A percentile compares a stretch with the other conserved stretches of the same genome.
phyloP scores from a whole-genome alignment of 2,113 vertebrate species.

The Malurus alboscapulatus region DNA sequence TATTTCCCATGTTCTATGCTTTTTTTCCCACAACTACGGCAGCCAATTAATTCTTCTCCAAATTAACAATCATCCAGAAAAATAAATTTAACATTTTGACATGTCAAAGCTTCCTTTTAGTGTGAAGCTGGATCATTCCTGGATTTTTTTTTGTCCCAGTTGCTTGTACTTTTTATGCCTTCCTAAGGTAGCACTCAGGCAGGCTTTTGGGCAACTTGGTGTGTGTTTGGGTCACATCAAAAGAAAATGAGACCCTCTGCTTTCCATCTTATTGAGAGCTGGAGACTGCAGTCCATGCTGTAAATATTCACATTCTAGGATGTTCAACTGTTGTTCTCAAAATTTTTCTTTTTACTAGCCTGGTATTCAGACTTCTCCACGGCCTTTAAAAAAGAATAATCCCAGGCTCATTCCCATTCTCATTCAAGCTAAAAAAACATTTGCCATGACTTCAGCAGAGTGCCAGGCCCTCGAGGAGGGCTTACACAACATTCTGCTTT shows the following conservation, averaged over 20 bases:
- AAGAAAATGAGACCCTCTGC: background rate
- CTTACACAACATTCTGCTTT: conserved; percentile 2
- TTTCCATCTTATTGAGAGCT: background rate
- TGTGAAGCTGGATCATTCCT: background rate
- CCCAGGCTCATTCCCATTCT: background rate
- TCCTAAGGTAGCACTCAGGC: background rate
- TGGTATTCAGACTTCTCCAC: background rate
- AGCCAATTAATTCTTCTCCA: conserved; percentile 1
- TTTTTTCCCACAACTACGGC: background rate
- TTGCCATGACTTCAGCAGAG: background rate
- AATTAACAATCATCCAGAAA: background rate
- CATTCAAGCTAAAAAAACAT: background rate
- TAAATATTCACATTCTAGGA: background rate
- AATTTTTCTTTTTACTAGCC: background rate
- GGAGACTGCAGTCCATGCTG: background rate
- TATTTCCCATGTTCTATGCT: background rate
- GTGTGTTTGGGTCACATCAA: background rate
- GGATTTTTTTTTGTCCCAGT: background rate
- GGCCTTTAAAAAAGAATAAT: background rate
- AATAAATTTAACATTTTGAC: background rate
- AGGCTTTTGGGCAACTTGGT: background rate
- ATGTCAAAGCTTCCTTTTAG: background rate
- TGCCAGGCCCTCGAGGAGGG: background rate
- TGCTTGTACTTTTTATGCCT: background rate
- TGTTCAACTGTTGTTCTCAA: background rate